Evolutionary conservation across 2,888 invertebrate genomes (phyloP), one percentile per base, ranked within the genome.

Genomic region (Platypus cylindrus): DNA sequence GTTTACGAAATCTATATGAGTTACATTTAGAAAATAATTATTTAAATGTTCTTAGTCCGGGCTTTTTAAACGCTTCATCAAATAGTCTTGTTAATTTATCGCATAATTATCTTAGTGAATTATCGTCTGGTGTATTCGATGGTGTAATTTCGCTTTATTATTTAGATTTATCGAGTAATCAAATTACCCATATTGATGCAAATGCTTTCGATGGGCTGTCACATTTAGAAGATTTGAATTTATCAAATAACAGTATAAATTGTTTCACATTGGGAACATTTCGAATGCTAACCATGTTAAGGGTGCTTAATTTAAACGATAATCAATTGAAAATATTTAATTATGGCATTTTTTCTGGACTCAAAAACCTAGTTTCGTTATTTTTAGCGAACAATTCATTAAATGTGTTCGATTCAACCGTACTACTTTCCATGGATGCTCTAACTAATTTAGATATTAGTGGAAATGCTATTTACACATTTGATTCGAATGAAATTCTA

Each of bases 241-340:
- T 60, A 25, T 45, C 51, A 12, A 41, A 48, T 9, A 60, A 60
- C 38, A 32, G 46, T 4, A 34, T 60, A 12, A 58, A 58, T 35
- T 44, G 48, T 32, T 32, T 60, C 5, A 55, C 58, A n/a, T 41
- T 58, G 22, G 59, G 58, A 2, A 41, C 48, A 5, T 60, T 60
- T 38, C 51, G 47, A 30, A 38, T 50, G 16, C 15, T 55, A 4
- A 43, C 36, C 12, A 32, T 35, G 9, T 38, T 60, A 22, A 50
- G 47, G 30, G 46, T 46, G 18, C 46, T 60, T 26, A 53, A 57
- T 43, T 36, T 60, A 17, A 48, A 54, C 1, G 34, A 49, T 31
- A 60, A 60, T 34, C 52, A 53, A 35, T 45, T 60, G 18, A 44
- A 44, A 7, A 47, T 42, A 31, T 53, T 60, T 30, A 35, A 48